Percentiles rank a stretch among this genome's conserved stretches.
Evolutionary conservation across 2,888 invertebrate species (phyloP).

Genomic region (Thymelicus acteon): DNA sequence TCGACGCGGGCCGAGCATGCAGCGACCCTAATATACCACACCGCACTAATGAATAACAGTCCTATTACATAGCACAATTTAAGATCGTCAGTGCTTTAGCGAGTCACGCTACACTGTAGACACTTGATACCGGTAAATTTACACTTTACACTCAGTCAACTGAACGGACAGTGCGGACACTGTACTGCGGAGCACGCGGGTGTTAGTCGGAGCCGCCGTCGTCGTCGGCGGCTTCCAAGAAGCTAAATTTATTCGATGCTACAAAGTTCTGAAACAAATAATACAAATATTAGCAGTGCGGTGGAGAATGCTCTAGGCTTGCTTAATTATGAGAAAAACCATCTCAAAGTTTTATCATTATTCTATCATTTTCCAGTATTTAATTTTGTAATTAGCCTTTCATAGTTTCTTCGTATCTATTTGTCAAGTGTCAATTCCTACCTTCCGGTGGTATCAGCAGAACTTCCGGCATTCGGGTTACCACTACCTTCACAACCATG

Average conservation of each 20-base stretch:
- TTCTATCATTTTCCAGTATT: no score
- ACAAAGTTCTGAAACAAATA: conserved; percentile 87
- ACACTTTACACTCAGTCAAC: conserved; percentile 81
- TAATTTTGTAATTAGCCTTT: no score
- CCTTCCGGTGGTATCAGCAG: no score
- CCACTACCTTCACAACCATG: no score
- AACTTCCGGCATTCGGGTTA: no score
- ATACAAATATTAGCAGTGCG: conserved; percentile 21
- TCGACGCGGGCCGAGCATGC: conserved; percentile 72
- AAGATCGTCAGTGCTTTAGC: conserved; percentile 64
- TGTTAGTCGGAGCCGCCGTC: conserved; percentile 79
- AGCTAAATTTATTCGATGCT: conserved; percentile 91
- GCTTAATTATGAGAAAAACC: no score
- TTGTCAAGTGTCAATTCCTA: no score
- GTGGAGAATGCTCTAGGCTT: no score
- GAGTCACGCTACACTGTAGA: conserved; percentile 64
- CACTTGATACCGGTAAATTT: conserved; percentile 77
- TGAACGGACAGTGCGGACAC: conserved; percentile 57
- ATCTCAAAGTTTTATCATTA: no score
- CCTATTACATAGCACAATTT: conserved; percentile 73
- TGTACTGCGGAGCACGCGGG: conserved; percentile 56
- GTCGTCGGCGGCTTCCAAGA: conserved; percentile 88
- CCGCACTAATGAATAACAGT: conserved; percentile 73
- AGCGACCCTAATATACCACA: conserved; percentile 64
- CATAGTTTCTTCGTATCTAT: no score